phyloP scores from a whole-genome alignment of 2,888 invertebrate species.

The Pachycephus smyrnensis region DNA sequence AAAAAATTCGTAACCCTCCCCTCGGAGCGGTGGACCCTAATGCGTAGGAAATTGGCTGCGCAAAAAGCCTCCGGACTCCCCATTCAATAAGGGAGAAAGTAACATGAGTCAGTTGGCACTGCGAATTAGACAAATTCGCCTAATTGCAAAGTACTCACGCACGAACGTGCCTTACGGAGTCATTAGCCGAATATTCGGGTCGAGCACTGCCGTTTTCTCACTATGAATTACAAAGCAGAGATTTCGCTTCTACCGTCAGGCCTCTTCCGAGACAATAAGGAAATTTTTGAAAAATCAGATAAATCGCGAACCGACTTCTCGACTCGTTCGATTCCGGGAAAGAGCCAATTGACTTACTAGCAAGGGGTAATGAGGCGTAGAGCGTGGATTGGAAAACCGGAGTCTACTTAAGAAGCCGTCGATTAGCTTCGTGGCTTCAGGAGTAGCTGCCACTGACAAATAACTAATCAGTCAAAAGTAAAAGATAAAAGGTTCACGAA shows the following conservation, averaged over 20 bases:
- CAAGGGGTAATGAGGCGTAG: constrained; percentile 14
- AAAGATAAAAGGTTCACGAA: neutral
- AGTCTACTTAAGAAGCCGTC: neutral
- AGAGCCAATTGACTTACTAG: constrained; percentile 13
- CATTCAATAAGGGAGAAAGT: constrained; percentile 21
- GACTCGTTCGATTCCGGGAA: constrained; percentile 5
- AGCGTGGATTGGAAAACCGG: constrained; percentile 5
- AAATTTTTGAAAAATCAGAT: neutral
- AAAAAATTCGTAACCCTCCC: neutral
- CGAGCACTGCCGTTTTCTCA: neutral
- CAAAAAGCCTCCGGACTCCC: neutral
- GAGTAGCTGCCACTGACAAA: neutral
- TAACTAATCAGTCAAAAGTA: neutral
- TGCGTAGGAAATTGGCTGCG: neutral
- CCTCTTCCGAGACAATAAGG: neutral
- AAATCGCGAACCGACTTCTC: neutral
- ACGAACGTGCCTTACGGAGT: neutral
- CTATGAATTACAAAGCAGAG: neutral
- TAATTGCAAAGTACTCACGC: constrained; percentile 1
- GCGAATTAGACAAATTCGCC: constrained; percentile 1
- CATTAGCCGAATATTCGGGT: neutral
- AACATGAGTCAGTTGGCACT: neutral
- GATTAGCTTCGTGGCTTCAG: neutral
- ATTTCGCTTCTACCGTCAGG: neutral
- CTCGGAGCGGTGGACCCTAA: neutral